Conservation (phyloP, 2,113 vertebrate species). For the Ochotona princeps region DNA sequence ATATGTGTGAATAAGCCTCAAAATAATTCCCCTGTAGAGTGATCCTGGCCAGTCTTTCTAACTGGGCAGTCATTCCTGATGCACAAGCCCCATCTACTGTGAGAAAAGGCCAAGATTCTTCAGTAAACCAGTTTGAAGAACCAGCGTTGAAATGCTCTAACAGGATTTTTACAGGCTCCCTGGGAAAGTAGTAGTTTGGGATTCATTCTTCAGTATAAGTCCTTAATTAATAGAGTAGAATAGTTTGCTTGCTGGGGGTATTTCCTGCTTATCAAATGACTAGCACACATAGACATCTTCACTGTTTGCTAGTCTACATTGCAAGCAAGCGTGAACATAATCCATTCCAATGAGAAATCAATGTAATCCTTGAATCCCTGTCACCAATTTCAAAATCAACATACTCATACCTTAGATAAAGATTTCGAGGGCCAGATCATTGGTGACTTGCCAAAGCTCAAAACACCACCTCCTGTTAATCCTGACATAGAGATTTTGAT, state of each 20-base stretch:
- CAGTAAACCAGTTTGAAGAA: neutral
- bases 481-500: neutral
- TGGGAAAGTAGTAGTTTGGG: neutral
- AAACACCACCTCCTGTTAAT: neutral
- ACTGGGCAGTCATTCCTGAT: constrained; percentile 17
- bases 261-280: neutral
- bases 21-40: neutral
- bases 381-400: constrained; percentile 26
- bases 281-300: neutral
- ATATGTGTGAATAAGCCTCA: constrained; percentile 43
- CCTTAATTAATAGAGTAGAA: neutral
- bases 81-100: neutral
- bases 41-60: constrained; percentile 7
- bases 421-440: neutral
- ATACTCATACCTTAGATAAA: neutral
- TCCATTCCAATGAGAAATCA: neutral
- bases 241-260: neutral
- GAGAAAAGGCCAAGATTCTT: neutral
- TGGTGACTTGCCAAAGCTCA: neutral
- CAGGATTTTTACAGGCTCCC: neutral
- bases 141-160: neutral
- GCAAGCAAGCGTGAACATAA: neutral
- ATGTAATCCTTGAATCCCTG: neutral
- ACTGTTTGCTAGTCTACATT: neutral
- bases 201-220: neutral